Base-by-base conservation (phyloP, 2,113 vertebrate genomes). In the Clarias gariepinus region DNA sequence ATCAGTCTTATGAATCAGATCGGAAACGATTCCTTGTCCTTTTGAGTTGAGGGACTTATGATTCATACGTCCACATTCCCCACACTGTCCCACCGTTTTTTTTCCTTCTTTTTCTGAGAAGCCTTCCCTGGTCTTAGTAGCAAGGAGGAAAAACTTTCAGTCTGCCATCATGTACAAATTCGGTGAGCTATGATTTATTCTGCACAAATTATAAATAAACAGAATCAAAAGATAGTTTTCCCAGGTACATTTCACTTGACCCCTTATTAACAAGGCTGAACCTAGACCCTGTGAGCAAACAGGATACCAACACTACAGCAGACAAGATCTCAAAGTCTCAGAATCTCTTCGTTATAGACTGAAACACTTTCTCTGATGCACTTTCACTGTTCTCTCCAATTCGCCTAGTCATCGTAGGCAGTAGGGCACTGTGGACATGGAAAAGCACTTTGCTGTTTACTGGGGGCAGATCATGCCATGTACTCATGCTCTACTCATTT, bases 311-410 rank as follows among this genome's bases (percentile, higher is more conserved):
- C 53, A 66, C 8, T 11, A 33, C 9, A 57, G 47, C 25, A 82
- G 69, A 85, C 84, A 80, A 85, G 82, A 79, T 79, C 53, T 79
- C 77, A 73, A 82, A 84, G 52, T 28, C 86, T 90, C 82, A 86
- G 87, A 84, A 84, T 82, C 76, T 90, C 83, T 90, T 86, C 88
- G 87, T 93, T 89, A 91, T 90, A 84, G 84, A 91, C 89, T 33
- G n/a, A 83, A 19, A 9, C 19, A 47, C 33, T 58, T 69, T 36
- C 30, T 2, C 28, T 83, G 82, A 47, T 82, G 58, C 23, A 47
- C 25, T 57, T 57, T 78, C 53, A 78, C 53, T 58, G 76, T 79
- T 79, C 53, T 77, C 25, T 55, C 2, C 47, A 77, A 8, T n/a
- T 76, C 73, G 16, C 28, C 55, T 41, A 8, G 60, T 47, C 36